These are phyloP conservation scores for Epinephelus lanceolatus DNA, from an alignment of 2,113 vertebrate species.

Conservation along the genomic window DNA sequence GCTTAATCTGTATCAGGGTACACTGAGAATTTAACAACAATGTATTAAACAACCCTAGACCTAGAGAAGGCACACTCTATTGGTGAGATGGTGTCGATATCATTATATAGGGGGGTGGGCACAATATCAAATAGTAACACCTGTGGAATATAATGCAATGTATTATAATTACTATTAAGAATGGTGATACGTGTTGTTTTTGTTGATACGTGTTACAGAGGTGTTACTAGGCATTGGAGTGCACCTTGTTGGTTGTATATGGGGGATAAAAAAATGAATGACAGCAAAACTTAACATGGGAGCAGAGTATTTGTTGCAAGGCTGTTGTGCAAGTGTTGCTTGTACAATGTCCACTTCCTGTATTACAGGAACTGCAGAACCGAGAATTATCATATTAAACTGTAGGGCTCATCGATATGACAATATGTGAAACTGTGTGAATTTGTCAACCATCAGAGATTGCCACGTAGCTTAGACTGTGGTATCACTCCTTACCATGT, in stretches of 20 bases:
- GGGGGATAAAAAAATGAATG: no score
- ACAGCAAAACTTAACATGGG: not conserved
- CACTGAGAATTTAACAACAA: not conserved
- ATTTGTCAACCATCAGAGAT: not conserved
- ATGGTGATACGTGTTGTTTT: no score
- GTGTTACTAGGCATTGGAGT: not conserved
- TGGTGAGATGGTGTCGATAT: not conserved
- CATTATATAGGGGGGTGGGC: not conserved
- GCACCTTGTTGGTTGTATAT: not conserved
- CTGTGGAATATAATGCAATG: not conserved
- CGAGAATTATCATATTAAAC: not conserved
- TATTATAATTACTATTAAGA: no score
- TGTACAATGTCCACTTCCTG: not conserved
- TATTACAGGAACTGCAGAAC: not conserved
- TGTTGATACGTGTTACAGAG: no score
- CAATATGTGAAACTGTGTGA: no score
- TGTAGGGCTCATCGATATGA: no score
- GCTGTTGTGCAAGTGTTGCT: not conserved
- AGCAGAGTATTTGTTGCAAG: not conserved
- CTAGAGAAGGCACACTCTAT: not conserved
- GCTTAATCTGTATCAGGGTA: not conserved
- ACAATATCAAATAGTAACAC: not conserved
- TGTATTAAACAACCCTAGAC: not conserved
- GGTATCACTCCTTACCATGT: not conserved
- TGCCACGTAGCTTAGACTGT: not conserved